phyloP scores from a whole-genome alignment of 2,888 invertebrate species.

The Dendrolimus pini region DNA sequence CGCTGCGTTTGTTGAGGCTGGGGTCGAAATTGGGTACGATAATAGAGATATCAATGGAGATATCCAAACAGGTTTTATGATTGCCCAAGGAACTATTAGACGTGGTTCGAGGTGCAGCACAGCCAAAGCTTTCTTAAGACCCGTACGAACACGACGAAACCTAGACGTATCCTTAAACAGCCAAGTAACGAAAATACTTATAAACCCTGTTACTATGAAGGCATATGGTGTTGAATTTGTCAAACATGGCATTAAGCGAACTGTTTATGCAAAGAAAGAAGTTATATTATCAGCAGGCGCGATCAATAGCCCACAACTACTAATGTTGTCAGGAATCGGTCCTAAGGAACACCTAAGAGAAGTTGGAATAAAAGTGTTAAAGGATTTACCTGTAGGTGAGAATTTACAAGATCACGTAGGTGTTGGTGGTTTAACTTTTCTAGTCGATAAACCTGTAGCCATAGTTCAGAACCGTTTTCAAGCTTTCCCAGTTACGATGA shows the following conservation, averaged over 20 bases:
- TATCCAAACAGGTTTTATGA: conserved; percentile 87
- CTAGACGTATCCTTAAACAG: conserved; percentile 88
- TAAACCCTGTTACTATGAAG: conserved; percentile 84
- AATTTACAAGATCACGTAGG: conserved; percentile 94
- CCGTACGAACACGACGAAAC: conserved; percentile 84
- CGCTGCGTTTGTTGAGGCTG: conserved; percentile 89
- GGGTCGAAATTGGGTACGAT: conserved; percentile 88
- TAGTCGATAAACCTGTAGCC: conserved; percentile 88
- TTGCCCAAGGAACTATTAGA: conserved; percentile 87
- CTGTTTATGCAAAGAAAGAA: conserved; percentile 86
- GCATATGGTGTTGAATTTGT: conserved; percentile 89
- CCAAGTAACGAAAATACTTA: conserved; percentile 85
- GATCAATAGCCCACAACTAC: conserved; percentile 92
- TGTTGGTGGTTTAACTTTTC: conserved; percentile 87
- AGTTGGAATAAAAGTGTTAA: conserved; percentile 83
- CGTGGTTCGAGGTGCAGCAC: conserved; percentile 90
- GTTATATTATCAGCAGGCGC: conserved; percentile 93
- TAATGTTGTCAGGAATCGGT: conserved; percentile 93
- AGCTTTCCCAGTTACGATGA: conserved; percentile 86
- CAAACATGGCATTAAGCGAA: conserved; percentile 82
- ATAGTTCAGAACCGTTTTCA: conserved; percentile 88
- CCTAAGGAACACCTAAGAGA: conserved; percentile 82
- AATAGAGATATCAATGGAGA: conserved; percentile 90
- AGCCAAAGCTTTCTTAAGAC: conserved; percentile 90
- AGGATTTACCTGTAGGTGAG: conserved; percentile 86